These are phyloP conservation scores for Dorcus hopei DNA, from an alignment of 2,888 invertebrate species.

Conservation along the genomic window DNA sequence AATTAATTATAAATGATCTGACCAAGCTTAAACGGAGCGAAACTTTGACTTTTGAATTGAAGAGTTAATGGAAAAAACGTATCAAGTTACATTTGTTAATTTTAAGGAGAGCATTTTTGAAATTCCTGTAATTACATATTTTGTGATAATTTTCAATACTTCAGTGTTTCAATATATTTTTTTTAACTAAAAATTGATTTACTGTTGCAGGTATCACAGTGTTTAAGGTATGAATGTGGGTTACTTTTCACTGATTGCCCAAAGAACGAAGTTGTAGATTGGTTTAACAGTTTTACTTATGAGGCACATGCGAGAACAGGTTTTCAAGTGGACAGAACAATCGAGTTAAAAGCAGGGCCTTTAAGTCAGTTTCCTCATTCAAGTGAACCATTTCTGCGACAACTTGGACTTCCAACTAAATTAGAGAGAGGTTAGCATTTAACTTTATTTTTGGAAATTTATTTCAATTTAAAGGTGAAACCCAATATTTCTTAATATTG, in stretches of 20 bases:
- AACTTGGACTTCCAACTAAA: conserved; percentile 88
- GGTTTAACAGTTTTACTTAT: conserved; percentile 75
- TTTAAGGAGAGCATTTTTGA: too few relatives aligned
- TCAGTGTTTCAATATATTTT: too few relatives aligned
- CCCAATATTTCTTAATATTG: not conserved
- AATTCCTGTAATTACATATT: too few relatives aligned
- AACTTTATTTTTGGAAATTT: not conserved
- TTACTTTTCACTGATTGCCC: conserved; percentile 87
- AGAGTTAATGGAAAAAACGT: too few relatives aligned
- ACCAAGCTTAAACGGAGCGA: too few relatives aligned
- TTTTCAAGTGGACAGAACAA: conserved; percentile 73
- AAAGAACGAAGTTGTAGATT: conserved; percentile 76
- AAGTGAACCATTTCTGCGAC: conserved; percentile 91
- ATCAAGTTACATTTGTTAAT: too few relatives aligned
- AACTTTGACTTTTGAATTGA: too few relatives aligned
- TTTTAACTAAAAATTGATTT: too few relatives aligned
- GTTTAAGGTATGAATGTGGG: conserved; percentile 85
- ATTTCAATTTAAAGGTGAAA: not conserved
- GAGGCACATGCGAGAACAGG: conserved; percentile 89
- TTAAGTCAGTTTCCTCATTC: conserved; percentile 86
- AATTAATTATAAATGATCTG: too few relatives aligned
- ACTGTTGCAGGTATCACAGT: conserved; percentile 55
- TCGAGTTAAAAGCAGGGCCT: conserved; percentile 80
- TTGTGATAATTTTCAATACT: too few relatives aligned
- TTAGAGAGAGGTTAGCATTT: conserved; percentile 62